A percentile compares a stretch with the other conserved stretches of the same genome.
Conservation (phyloP, 1,140 invertebrate genomes). For the Tetranychus urticae region DNA sequence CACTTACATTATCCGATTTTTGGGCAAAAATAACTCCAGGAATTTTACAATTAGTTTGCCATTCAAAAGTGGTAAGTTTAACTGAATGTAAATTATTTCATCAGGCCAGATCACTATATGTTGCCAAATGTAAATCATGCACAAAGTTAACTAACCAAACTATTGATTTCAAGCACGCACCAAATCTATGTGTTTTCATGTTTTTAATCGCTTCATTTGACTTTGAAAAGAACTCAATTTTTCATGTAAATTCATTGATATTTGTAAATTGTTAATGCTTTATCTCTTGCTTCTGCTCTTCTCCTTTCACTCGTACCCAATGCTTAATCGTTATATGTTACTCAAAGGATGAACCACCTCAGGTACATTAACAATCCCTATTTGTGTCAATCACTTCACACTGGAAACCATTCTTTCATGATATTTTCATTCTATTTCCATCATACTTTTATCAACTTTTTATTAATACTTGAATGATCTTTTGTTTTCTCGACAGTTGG, state of each 20-base stretch:
- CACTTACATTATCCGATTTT: constrained; percentile 60
- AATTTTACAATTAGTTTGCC: constrained; percentile 70
- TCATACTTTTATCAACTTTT: not conserved
- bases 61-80: constrained; percentile 59
- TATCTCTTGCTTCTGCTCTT: not conserved
- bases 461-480: constrained; percentile 4
- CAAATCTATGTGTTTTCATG: too few relatives aligned
- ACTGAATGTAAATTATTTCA: not conserved
- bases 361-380: not conserved
- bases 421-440: not conserved
- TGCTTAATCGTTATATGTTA: not conserved
- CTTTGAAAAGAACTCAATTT: too few relatives aligned
- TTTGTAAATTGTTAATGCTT: not conserved
- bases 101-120: not conserved
- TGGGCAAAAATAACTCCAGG: constrained; percentile 93
- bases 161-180: too few relatives aligned
- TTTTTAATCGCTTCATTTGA: too few relatives aligned
- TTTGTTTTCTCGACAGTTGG: constrained; percentile 36
- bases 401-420: too few relatives aligned
- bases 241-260: too few relatives aligned
- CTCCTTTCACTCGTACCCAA: not conserved
- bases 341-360: not conserved
- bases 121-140: too few relatives aligned
- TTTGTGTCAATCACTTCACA: not conserved
- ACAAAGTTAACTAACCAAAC: too few relatives aligned